Evolutionary conservation across 2,888 invertebrate species (phyloP).

Genomic region (Sturmia bella): DNA sequence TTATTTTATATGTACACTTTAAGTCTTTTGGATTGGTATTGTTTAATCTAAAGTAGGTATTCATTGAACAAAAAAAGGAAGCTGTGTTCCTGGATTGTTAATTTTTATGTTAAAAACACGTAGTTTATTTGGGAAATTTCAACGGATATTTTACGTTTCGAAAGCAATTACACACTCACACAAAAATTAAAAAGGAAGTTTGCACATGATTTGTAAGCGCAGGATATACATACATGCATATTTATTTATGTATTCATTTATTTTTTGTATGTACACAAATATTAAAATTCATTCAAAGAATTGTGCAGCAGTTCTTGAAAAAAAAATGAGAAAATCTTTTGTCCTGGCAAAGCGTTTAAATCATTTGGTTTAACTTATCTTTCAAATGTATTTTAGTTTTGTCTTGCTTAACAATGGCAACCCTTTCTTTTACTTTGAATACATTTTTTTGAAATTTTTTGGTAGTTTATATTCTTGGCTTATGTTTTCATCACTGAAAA

Average conservation of each 20-base stretch:
- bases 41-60: neutral
- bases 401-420: too few relatives aligned
- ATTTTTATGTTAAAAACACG: conserved; percentile 40
- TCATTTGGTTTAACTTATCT: too few relatives aligned
- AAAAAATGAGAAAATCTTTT: neutral
- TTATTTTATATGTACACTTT: neutral
- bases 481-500: too few relatives aligned
- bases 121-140: conserved; percentile 34
- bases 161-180: neutral
- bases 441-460: too few relatives aligned
- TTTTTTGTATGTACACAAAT: too few relatives aligned
- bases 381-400: too few relatives aligned
- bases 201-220: neutral
- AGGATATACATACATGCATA: conserved; percentile 23
- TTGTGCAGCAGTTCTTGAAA: too few relatives aligned
- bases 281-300: neutral
- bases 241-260: too few relatives aligned
- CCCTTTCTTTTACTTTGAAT: too few relatives aligned
- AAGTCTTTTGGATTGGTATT: neutral
- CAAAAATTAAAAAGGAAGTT: conserved; percentile 12
- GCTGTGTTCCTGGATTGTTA: conserved; percentile 27
- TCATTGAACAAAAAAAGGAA: conserved; percentile 20
- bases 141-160: neutral
- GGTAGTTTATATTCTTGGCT: too few relatives aligned
- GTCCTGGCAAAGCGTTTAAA: too few relatives aligned